phyloP scores from a whole-genome alignment of 2,113 vertebrate genomes.

The Condylura cristata region DNA sequence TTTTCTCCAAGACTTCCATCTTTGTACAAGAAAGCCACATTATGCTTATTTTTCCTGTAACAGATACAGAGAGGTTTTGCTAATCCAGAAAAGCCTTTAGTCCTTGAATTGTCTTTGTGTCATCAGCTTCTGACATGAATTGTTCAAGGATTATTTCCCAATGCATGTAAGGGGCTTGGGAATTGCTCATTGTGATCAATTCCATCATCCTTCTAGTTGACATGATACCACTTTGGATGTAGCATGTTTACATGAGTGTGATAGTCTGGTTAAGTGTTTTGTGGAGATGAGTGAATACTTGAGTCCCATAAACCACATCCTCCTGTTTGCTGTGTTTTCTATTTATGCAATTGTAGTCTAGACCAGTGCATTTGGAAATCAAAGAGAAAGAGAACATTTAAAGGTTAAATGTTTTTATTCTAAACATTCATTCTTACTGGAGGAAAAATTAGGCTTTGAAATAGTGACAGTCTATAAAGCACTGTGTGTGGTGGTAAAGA shows the following conservation, averaged over 20 bases:
- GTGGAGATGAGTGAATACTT: background rate
- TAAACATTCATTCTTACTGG: background rate
- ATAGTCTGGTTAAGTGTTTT: background rate
- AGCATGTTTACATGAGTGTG: background rate
- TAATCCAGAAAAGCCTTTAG: background rate
- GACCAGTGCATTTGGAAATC: background rate
- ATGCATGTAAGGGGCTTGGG: background rate
- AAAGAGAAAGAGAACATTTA: background rate
- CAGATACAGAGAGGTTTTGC: background rate
- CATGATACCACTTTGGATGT: background rate
- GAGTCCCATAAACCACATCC: background rate
- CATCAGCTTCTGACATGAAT: background rate
- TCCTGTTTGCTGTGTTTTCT: background rate
- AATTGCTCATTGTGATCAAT: background rate
- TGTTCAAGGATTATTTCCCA: background rate
- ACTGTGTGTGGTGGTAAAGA: background rate
- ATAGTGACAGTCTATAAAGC: background rate
- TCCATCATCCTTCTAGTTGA: background rate
- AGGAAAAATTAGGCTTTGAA: background rate
- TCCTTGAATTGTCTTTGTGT: background rate
- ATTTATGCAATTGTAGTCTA: background rate
- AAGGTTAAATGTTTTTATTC: background rate
- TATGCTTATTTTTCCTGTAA: background rate
- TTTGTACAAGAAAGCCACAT: background rate
- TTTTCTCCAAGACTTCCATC: background rate